phyloP scores from a whole-genome alignment of 2,797 vertebrate species.

The Fundulus diaphanus region DNA sequence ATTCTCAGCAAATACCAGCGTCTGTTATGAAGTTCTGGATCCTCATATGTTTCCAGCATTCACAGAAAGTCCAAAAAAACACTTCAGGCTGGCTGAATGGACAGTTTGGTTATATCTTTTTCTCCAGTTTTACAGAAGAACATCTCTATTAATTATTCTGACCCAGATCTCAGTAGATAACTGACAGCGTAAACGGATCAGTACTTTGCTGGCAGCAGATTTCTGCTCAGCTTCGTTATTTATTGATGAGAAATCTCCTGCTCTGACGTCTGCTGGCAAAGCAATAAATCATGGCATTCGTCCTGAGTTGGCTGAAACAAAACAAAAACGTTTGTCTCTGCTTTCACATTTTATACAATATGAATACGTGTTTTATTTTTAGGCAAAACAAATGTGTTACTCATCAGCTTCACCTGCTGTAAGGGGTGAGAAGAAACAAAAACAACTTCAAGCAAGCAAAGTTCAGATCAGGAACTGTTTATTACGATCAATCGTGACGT shows the following conservation, averaged over 20 bases:
- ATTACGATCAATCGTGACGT: too few relatives aligned
- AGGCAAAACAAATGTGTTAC: neutral
- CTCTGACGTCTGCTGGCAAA: neutral
- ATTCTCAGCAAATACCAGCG: neutral
- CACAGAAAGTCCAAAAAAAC: neutral
- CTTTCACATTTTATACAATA: neutral
- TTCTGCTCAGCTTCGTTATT: conserved; percentile 8
- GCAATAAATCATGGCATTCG: neutral
- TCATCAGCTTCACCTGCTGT: neutral
- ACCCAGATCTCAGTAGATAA: conserved; percentile 11
- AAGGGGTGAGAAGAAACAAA: neutral
- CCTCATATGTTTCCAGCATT: too few relatives aligned
- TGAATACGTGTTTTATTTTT: neutral
- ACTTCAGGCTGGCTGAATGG: neutral
- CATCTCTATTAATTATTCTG: neutral
- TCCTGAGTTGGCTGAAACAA: conserved; percentile 4
- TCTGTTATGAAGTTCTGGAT: neutral
- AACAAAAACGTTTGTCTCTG: neutral
- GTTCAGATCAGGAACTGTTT: neutral
- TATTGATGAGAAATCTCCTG: conserved; percentile 20
- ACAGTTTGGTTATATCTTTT: neutral
- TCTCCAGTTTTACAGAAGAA: neutral
- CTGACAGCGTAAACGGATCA: conserved; percentile 9
- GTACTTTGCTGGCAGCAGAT: conserved; percentile 1
- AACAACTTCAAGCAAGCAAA: neutral